These are phyloP conservation scores for Semotilus atromaculatus DNA, from an alignment of 2,797 vertebrate species.

Conservation along the genomic window DNA sequence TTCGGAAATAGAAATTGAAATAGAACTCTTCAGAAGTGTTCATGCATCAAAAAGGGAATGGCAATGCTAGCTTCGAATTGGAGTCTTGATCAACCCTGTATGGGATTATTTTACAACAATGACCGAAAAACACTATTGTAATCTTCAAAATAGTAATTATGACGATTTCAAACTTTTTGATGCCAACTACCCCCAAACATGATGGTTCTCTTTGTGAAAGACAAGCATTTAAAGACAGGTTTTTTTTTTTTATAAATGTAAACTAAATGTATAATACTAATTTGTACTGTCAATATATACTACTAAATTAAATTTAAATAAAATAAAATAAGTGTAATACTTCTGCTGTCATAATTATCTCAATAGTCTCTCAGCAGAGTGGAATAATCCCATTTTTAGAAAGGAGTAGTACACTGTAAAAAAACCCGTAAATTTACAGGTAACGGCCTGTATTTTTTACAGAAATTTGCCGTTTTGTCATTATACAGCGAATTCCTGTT, in stretches of 20 bases:
- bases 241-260: too few relatives aligned
- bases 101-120: neutral
- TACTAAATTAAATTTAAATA: neutral
- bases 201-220: neutral
- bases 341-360: neutral
- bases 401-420: neutral
- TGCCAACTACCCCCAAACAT: neutral
- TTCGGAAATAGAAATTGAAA: neutral
- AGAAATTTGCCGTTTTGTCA: too few relatives aligned
- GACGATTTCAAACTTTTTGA: neutral
- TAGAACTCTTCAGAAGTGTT: neutral
- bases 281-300: neutral
- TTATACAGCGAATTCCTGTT: too few relatives aligned
- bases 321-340: neutral
- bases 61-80: neutral
- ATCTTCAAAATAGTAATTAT: neutral
- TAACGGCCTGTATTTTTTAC: too few relatives aligned
- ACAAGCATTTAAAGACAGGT: neutral
- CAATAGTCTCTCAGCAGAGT: too few relatives aligned
- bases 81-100: neutral
- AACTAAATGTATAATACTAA: neutral
- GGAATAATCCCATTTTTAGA: neutral
- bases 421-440: too few relatives aligned
- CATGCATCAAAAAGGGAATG: neutral
- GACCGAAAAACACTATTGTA: neutral